Conservation (phyloP, 2,888 invertebrate species). For the Pseudococcus viburni region DNA sequence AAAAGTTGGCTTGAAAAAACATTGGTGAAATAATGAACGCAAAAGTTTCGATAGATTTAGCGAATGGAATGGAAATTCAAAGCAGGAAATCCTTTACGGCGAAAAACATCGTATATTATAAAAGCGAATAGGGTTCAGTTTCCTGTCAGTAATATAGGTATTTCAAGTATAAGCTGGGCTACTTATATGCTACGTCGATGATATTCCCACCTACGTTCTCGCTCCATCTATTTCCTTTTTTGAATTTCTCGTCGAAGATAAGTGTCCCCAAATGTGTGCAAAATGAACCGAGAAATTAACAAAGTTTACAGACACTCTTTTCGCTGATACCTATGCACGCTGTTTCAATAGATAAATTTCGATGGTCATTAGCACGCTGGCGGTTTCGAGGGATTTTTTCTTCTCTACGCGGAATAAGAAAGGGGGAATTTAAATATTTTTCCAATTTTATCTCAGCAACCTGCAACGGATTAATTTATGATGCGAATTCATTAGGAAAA, state of each 20-base stretch:
- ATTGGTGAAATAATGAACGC: conserved; percentile 44
- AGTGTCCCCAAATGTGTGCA: conserved; percentile 22
- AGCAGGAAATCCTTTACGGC: conserved; percentile 50
- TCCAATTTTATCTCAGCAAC: too few species aligned
- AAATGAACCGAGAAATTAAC: conserved; percentile 31
- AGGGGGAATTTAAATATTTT: too few species aligned
- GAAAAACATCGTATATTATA: conserved; percentile 58
- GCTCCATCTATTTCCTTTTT: conserved; percentile 23
- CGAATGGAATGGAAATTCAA: conserved; percentile 48
- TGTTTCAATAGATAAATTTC: neutral
- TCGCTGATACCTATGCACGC: neutral
- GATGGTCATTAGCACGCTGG: neutral
- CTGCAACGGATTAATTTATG: too few species aligned
- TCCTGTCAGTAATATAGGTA: conserved; percentile 31
- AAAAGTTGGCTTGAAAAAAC: conserved; percentile 37
- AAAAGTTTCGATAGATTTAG: conserved; percentile 55
- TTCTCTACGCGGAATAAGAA: too few species aligned
- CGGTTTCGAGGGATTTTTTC: neutral
- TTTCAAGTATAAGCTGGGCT: neutral
- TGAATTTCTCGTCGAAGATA: neutral
- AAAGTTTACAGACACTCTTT: neutral
- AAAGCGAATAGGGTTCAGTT: conserved; percentile 40
- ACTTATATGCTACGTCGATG: neutral
- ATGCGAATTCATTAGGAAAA: too few species aligned
- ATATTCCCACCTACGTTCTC: neutral